phyloP scores from a whole-genome alignment of 2,888 invertebrate species.

The Lepas anatifera region DNA sequence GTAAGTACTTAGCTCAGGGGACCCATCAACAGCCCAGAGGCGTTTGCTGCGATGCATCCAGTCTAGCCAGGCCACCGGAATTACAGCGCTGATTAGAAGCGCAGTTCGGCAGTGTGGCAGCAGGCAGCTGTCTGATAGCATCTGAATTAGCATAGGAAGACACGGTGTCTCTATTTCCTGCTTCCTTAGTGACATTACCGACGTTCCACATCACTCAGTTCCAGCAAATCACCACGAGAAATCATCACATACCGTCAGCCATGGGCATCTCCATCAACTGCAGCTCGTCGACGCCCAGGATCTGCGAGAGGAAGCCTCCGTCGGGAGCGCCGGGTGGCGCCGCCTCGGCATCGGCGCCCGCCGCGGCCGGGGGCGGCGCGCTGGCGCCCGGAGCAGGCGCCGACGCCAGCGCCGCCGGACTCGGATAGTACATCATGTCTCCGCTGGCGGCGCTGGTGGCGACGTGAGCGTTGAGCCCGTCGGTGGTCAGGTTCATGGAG shows the following conservation, averaged over 20 bases:
- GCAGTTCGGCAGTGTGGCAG: no score
- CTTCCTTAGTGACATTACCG: no score
- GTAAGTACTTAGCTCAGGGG: no score
- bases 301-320: slow-evolving; percentile 76
- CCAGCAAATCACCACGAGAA: no score
- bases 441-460: slow-evolving; percentile 9
- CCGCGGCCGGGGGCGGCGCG: neutral
- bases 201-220: no score
- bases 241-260: slow-evolving; percentile 36
- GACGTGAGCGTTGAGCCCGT: neutral
- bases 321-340: slow-evolving; percentile 16
- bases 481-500: slow-evolving; percentile 10
- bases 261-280: slow-evolving; percentile 87
- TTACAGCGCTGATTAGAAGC: no score
- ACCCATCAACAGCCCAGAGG: no score
- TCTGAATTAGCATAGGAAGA: no score
- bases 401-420: neutral
- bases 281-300: slow-evolving; percentile 75
- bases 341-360: neutral
- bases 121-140: no score
- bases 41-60: no score
- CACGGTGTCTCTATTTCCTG: no score
- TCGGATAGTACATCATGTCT: slow-evolving; percentile 7
- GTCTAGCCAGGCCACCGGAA: no score
- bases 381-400: neutral